Base-by-base conservation (phyloP, 2,113 vertebrate genomes). In the Australoheros scitulus region DNA sequence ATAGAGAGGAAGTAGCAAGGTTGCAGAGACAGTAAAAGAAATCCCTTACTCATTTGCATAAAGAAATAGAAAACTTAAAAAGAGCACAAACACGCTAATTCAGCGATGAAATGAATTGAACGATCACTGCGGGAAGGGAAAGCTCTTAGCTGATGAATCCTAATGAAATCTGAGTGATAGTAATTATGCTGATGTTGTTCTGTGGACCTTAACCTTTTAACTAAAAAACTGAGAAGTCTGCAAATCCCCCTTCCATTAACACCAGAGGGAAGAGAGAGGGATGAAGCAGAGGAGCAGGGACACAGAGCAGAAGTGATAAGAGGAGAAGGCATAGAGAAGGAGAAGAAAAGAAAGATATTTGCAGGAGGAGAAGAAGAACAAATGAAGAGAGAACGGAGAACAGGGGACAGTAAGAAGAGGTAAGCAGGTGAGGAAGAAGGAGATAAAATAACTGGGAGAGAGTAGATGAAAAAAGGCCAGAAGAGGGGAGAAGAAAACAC, bases 181-280 rank as follows among this genome's bases (percentile, higher is more conserved):
- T 89, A 85, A 93, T 92, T 92, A 90, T 91, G 92, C 90, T 91
- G 91, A 92, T 92, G 88, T 91, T 91, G 90, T 91, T 93, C 91
- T 87, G 77, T 89, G 86, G 90, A 92, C 87, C 90, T 87, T 50
- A 92, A 90, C 90, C 88, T 88, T 78, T 79, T 89, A 76, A 83
- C 80, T 61, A 15, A 80, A 89, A 86, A 90, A 86, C 43, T 87
- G 86, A 92, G 82, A 86, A 83, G 84, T 92, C 89, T 84, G 89
- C 91, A 92, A 84, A 88, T 80, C 81, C 74, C 78, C 65, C 47
- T 75, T 87, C 36, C 90, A 89, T 85, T 84, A 83, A 88, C 77
- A 83, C 90, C 86, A 80, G 80, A 61, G 84, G 84, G 85, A 72
- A 83, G 34, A 38, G 64, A 17, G 64, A 20, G 3, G 22, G 64